These are phyloP conservation scores for Enhydra lutris DNA, from an alignment of 2,113 vertebrate species.

Conservation along the genomic window DNA sequence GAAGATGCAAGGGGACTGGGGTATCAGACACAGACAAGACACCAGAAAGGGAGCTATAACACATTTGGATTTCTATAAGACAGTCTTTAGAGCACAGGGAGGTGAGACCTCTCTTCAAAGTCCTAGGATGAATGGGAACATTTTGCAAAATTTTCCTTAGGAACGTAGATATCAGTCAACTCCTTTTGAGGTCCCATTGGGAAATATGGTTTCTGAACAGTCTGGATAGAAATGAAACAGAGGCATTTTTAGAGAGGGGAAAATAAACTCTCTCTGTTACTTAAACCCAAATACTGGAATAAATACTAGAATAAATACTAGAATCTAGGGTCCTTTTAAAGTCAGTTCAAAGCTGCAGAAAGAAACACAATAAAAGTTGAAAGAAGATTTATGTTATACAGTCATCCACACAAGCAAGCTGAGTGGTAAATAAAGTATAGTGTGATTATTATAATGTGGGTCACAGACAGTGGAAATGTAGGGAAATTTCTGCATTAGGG, in stretches of 20 bases:
- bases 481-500: background rate
- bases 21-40: accelerated
- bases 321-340: conserved; percentile 49
- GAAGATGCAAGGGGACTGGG: background rate
- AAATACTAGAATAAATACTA: conserved; percentile 48
- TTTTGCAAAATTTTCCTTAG: background rate
- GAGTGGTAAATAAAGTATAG: background rate
- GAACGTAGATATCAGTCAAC: background rate
- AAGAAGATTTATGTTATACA: conserved; percentile 25
- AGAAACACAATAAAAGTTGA: conserved; percentile 46
- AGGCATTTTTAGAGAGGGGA: conserved; percentile 25
- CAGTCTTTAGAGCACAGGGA: background rate
- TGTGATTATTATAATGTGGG: conserved; percentile 1
- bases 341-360: conserved; percentile 40
- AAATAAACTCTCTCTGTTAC: conserved; percentile 42
- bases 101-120: background rate
- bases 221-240: background rate
- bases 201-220: background rate
- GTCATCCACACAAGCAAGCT: conserved; percentile 7
- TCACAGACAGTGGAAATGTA: background rate
- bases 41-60: background rate
- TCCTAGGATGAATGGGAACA: background rate
- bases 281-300: conserved; percentile 5
- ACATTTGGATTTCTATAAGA: accelerated
- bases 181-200: background rate